These are phyloP conservation scores for Leptopilina syphax DNA, from an alignment of 2,888 invertebrate genomes.

Conservation along the genomic window DNA sequence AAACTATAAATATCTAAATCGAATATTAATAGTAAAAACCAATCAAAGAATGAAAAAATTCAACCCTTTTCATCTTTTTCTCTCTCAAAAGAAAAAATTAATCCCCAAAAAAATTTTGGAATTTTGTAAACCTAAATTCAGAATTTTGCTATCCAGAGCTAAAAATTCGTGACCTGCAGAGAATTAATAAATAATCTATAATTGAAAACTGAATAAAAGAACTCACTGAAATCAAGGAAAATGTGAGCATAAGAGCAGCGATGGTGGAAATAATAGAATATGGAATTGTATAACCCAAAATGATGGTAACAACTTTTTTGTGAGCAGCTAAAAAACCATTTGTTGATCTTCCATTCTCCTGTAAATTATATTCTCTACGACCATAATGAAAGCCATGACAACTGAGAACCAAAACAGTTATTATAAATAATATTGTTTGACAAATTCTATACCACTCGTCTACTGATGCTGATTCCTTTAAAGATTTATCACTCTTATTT, in stretches of 20 bases:
- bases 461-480: conserved; percentile 32
- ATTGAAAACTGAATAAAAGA: background rate
- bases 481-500: conserved; percentile 5
- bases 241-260: conserved; percentile 63
- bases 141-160: too few relatives aligned
- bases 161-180: too few relatives aligned
- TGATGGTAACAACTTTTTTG: conserved; percentile 62
- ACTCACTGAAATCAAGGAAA: conserved; percentile 65
- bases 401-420: conserved; percentile 59
- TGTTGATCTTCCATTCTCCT: conserved; percentile 63
- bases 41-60: too few relatives aligned
- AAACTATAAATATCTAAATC: too few relatives aligned
- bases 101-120: too few relatives aligned
- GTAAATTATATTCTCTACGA: conserved; percentile 60
- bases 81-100: too few relatives aligned
- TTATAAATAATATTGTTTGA: conserved; percentile 60
- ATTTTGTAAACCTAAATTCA: too few relatives aligned
- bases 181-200: background rate
- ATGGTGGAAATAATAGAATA: conserved; percentile 59
- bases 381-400: conserved; percentile 63
- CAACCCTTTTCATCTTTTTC: too few relatives aligned
- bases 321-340: conserved; percentile 58
- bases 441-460: conserved; percentile 59
- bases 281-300: conserved; percentile 62
- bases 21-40: too few relatives aligned